phyloP scores from a whole-genome alignment of 2,888 invertebrate genomes.

The Monoplex corrugatus region DNA sequence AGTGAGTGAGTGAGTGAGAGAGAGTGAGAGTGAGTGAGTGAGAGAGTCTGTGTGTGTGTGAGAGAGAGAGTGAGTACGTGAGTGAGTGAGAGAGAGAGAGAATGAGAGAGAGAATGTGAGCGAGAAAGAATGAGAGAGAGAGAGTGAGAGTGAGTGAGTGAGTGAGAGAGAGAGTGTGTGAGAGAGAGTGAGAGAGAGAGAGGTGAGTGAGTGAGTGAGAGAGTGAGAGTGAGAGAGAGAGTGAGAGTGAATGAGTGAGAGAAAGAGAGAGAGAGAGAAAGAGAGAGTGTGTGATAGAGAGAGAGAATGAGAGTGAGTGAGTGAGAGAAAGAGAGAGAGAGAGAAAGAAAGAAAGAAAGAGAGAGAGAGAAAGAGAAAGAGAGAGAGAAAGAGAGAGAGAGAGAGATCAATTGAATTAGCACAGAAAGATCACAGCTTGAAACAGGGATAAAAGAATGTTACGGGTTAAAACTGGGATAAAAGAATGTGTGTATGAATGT shows the following conservation, averaged over 20 bases:
- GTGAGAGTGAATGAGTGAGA: not conserved
- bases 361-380: not conserved
- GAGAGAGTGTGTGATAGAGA: not conserved
- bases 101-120: not conserved
- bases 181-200: not conserved
- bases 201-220: not conserved
- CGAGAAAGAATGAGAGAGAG: not conserved
- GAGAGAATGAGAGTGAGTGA: not conserved
- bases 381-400: constrained; percentile 4
- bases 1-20: not conserved
- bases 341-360: not conserved
- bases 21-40: too few relatives aligned
- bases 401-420: not conserved
- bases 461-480: too few relatives aligned
- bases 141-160: not conserved
- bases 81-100: not conserved
- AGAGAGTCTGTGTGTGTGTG: too few relatives aligned
- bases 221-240: not conserved
- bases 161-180: not conserved
- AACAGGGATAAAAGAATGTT: too few relatives aligned
- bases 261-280: constrained; percentile 10
- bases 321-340: not conserved
- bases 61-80: not conserved
- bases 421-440: too few relatives aligned
- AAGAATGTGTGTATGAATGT: too few relatives aligned